phyloP scores from a whole-genome alignment of 2,888 invertebrate genomes.

The Eupithecia centaureata region DNA sequence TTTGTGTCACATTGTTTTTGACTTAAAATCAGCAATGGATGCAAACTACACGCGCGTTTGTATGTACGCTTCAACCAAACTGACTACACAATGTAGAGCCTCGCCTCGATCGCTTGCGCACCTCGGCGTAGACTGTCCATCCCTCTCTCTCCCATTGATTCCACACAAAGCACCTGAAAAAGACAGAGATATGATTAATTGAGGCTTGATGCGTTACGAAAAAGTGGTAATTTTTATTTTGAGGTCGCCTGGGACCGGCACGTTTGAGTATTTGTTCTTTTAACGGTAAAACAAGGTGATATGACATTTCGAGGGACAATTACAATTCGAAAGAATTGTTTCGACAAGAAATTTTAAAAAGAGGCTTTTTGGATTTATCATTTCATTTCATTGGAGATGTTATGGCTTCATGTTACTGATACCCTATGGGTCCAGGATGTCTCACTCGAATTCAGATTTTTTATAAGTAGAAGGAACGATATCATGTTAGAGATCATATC shows the following conservation, averaged over 20 bases:
- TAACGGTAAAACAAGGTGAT: slow-evolving; percentile 40
- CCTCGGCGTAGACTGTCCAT: slow-evolving; percentile 40
- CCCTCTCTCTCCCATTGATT: slow-evolving; percentile 36
- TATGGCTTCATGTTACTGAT: not conserved
- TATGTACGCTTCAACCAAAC: slow-evolving; percentile 46
- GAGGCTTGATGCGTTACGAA: slow-evolving; percentile 46
- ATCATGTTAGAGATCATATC: not conserved
- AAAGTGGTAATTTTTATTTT: slow-evolving; percentile 46
- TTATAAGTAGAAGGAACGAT: too few relatives aligned
- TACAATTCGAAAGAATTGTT: slow-evolving; percentile 20
- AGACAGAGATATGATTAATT: slow-evolving; percentile 50
- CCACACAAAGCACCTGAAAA: slow-evolving; percentile 44
- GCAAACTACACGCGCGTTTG: slow-evolving; percentile 34
- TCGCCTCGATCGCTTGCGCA: slow-evolving; percentile 37
- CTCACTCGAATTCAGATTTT: too few relatives aligned
- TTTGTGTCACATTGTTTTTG: slow-evolving; percentile 10
- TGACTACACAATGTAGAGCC: slow-evolving; percentile 35
- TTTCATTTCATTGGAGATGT: not conserved
- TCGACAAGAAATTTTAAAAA: slow-evolving; percentile 19
- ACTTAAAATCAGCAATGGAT: slow-evolving; percentile 9
- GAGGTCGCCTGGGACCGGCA: slow-evolving; percentile 29
- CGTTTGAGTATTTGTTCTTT: slow-evolving; percentile 32
- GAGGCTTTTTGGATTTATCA: slow-evolving; percentile 15
- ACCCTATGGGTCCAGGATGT: not conserved
- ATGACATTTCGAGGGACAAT: slow-evolving; percentile 34